phyloP scores from a whole-genome alignment of 2,113 vertebrate species.

The Stegostoma tigrinum region DNA sequence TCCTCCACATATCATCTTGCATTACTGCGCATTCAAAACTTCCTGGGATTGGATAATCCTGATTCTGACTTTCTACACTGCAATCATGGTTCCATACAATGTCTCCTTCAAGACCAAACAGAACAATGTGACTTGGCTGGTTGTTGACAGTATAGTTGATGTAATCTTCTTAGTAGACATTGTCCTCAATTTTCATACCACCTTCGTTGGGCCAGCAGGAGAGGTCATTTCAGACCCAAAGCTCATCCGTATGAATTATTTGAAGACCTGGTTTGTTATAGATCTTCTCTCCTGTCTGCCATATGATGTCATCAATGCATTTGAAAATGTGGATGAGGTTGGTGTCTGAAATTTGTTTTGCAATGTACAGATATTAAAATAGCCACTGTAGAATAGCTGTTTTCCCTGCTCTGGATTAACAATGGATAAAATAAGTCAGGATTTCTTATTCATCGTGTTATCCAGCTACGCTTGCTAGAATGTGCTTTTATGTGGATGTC shows the following conservation, averaged over 20 bases:
- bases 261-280: conserved; percentile 97
- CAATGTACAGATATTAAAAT: not conserved
- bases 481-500: not conserved
- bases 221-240: conserved; percentile 95
- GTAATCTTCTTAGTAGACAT: conserved; percentile 96
- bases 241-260: conserved; percentile 93
- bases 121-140: conserved; percentile 95
- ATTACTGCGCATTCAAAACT: conserved; percentile 96
- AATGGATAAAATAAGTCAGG: not conserved
- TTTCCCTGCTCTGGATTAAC: not conserved
- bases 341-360: conserved; percentile 49
- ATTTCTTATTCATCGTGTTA: not conserved
- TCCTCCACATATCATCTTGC: conserved; percentile 90
- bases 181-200: conserved; percentile 95
- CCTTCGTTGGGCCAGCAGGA: conserved; percentile 88
- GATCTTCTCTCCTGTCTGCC: conserved; percentile 92
- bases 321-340: conserved; percentile 97
- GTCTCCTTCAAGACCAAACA: conserved; percentile 97
- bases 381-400: not conserved
- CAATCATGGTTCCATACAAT: conserved; percentile 95
- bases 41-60: conserved; percentile 98
- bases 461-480: not conserved
- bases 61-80: conserved; percentile 96
- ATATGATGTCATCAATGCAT: conserved; percentile 95
- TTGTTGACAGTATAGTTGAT: conserved; percentile 93